A percentile compares a stretch with the other conserved stretches of the same genome.
These are phyloP conservation scores for Zapus hudsonius DNA, from an alignment of 2,113 vertebrate species.

Conservation along the genomic window DNA sequence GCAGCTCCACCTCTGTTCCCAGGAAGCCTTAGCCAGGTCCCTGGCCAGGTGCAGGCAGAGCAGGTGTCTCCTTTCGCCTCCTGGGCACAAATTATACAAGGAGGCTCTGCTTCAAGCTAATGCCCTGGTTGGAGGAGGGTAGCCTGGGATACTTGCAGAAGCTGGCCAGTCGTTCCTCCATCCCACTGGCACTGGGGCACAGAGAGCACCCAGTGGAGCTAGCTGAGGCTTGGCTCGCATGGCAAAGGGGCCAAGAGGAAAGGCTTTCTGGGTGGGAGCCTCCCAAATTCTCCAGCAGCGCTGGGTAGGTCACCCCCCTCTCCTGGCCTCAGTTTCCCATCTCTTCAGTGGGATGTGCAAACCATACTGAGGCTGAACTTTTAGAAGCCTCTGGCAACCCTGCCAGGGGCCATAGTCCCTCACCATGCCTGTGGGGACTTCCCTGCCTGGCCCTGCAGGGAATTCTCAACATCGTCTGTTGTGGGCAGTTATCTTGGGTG, in stretches of 20 bases:
- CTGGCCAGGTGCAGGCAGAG: fast-evolving
- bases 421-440: too few relatives aligned
- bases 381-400: neutral
- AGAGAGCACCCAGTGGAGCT: neutral
- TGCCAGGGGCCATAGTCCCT: neutral
- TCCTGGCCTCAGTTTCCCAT: fast-evolving
- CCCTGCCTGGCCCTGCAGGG: too few relatives aligned
- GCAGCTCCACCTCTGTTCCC: neutral
- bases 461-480: neutral
- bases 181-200: neutral
- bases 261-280: neutral
- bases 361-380: neutral
- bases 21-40: neutral
- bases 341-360: fast-evolving
- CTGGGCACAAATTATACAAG: fast-evolving
- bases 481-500: neutral
- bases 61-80: neutral
- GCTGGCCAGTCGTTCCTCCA: neutral
- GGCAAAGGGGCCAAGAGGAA: neutral
- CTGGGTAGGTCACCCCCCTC: fast-evolving
- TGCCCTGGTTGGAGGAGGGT: neutral
- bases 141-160: neutral
- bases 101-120: fast-evolving
- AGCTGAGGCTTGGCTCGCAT: fast-evolving
- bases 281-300: neutral